Conservation (phyloP, 1,140 invertebrate genomes). For the Tetragonula clypearis region DNA sequence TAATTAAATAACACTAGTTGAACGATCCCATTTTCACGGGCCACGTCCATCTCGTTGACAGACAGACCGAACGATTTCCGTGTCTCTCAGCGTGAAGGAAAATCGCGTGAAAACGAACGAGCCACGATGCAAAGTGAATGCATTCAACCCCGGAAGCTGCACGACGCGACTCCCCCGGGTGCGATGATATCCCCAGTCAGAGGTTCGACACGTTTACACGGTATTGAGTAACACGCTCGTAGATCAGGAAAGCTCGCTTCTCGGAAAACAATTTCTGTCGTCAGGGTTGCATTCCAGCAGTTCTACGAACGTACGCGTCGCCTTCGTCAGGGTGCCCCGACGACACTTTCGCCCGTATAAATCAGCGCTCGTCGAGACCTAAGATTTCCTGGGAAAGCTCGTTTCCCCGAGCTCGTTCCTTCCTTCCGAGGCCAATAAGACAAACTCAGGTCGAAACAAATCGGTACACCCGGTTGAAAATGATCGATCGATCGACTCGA, state of each 20-base stretch:
- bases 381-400: neutral
- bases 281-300: conserved; percentile 10
- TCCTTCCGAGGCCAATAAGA: neutral
- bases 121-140: neutral
- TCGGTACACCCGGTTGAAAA: neutral
- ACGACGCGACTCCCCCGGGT: conserved; percentile 46
- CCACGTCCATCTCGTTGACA: neutral
- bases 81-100: neutral
- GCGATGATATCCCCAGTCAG: conserved; percentile 54
- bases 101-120: neutral
- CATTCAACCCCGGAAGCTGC: conserved; percentile 48
- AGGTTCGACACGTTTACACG: conserved; percentile 15
- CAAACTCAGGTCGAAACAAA: too few relatives aligned
- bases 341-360: conserved; percentile 15
- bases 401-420: neutral
- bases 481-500: neutral
- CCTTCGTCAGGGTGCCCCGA: neutral
- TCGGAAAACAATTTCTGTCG: conserved; percentile 55
- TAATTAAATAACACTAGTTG: neutral
- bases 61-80: conserved; percentile 11
- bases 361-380: conserved; percentile 20
- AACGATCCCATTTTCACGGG: neutral
- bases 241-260: conserved; percentile 25
- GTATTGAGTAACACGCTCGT: conserved; percentile 53
- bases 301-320: conserved; percentile 26